Percentiles rank a stretch among this genome's conserved stretches.
phyloP scores from a whole-genome alignment of 2,888 invertebrate genomes.

The Falcaria lacertinaria region DNA sequence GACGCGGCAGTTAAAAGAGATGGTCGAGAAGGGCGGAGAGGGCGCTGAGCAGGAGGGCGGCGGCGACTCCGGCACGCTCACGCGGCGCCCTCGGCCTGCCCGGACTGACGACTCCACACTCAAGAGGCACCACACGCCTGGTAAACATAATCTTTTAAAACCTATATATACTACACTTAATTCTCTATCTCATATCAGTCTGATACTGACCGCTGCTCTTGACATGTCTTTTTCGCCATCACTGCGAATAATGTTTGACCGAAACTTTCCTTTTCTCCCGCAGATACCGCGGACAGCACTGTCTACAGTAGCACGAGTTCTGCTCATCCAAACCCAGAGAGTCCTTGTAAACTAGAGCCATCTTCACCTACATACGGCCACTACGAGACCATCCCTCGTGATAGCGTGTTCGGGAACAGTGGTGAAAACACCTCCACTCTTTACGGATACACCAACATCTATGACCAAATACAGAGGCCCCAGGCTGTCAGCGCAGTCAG shows the following conservation, averaged over 20 bases:
- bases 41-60: conserved; percentile 55
- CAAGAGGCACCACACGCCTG: conserved; percentile 53
- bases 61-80: conserved; percentile 76
- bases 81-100: conserved; percentile 71
- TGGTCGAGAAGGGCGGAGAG: conserved; percentile 83
- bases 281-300: conserved; percentile 46
- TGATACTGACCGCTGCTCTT: no score
- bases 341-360: conserved; percentile 40
- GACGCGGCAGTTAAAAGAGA: conserved; percentile 93
- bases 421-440: conserved; percentile 53
- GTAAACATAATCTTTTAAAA: conserved; percentile 35
- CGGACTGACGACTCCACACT: conserved; percentile 61
- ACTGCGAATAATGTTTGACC: no score
- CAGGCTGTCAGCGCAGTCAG: conserved; percentile 8
- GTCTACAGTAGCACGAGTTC: conserved; percentile 35
- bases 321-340: conserved; percentile 29
- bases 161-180: no score
- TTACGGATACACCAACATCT: conserved; percentile 72
- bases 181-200: no score
- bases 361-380: conserved; percentile 50
- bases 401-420: conserved; percentile 44
- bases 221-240: no score
- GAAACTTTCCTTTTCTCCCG: conserved; percentile 1
- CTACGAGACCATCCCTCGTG: conserved; percentile 55
- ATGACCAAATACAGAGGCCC: conserved; percentile 57